Percentiles rank a stretch among this genome's conserved stretches.
phyloP scores from a whole-genome alignment of 2,113 vertebrate species.

The Quiscalus mexicanus region DNA sequence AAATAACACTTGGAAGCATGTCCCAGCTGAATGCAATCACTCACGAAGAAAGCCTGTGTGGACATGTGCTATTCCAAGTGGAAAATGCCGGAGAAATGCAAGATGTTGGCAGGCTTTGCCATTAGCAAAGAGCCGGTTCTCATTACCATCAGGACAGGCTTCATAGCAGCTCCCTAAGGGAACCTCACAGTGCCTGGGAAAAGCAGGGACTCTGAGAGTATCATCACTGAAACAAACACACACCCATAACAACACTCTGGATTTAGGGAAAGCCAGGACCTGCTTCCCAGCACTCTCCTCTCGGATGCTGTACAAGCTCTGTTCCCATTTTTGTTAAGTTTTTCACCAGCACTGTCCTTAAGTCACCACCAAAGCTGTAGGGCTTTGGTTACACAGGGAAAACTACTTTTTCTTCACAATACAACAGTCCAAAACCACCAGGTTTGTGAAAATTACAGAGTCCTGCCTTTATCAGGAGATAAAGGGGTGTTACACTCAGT shows the following conservation, averaged over 20 bases:
- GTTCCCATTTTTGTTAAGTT: not conserved
- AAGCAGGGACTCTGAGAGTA: not conserved
- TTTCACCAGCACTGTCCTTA: not conserved
- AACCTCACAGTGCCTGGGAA: not conserved
- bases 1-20: not conserved
- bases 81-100: not conserved
- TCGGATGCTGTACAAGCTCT: not conserved
- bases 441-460: not conserved
- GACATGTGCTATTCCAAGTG: not conserved
- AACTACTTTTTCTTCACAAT: not conserved
- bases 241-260: not conserved
- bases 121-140: not conserved
- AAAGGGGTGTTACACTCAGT: not conserved
- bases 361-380: not conserved
- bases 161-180: not conserved
- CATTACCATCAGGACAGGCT: not conserved
- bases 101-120: not conserved
- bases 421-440: accelerated
- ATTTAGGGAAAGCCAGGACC: not conserved
- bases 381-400: not conserved
- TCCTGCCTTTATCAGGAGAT: not conserved
- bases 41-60: not conserved
- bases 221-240: not conserved
- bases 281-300: not conserved
- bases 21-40: not conserved